Evolutionary conservation across 1,140 invertebrate genomes (phyloP), one percentile per base, ranked within the genome.

Genomic region (Plutomurus gul): DNA sequence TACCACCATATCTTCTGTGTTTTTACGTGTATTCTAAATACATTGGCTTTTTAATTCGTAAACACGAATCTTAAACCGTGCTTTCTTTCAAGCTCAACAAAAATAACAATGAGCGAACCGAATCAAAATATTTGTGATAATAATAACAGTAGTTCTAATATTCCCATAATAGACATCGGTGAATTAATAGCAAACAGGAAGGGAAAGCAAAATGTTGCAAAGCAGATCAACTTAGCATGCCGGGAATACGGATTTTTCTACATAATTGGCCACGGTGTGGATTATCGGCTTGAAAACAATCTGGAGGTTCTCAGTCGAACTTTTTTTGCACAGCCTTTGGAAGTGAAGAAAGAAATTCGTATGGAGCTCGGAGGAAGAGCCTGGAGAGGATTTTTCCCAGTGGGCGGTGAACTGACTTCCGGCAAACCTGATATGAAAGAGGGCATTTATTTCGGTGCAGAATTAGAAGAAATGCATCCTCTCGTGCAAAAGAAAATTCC

Each of bases 381-480:
- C 3, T 79, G 77, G 77, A 40, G 81, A 37, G 81, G 81, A 25
- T 82, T 56, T 72, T 82, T 82, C 39, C 77, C 81, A 3, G 13
- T 73, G 5, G 77, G 81, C n/a, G 77, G 51, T 6, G 81, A 82
- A 77, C 30, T 82, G 30, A 82, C 81, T 10, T 76, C 74, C 1
- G 77, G 77, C 0, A 76, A 43, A 39, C 76, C 80, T 11, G 80
- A 81, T 46, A 71, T 51, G 51, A 81, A 79, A 51, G 80, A 81
- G 79, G 80, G 76, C 20, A 56, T 81, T 51, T 81, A 81, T 49
- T 81, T 78, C 22, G 80, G 80, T 18, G 56, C 65, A 49, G 80
- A 81, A 43, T 79, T 81, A 22, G 7, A 37, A 1, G 33, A 25
- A 47, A 49, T 49, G 33, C 39, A 81, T 56, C 80, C 80, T 4